Conservation (phyloP, 2,113 vertebrate genomes). For the Anseranas semipalmata region DNA sequence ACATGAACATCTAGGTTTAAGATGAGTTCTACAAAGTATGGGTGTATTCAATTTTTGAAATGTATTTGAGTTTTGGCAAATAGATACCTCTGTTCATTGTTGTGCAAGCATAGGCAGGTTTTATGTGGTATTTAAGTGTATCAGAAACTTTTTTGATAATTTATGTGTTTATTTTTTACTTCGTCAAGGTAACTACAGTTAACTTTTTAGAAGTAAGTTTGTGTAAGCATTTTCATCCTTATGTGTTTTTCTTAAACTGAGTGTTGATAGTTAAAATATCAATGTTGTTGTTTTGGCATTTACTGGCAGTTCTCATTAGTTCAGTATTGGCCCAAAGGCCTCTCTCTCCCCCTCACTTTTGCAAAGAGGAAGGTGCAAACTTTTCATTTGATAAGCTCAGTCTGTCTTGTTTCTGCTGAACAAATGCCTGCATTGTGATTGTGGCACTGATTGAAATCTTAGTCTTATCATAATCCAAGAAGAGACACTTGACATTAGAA, state of each 20-base stretch:
- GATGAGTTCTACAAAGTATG: background rate
- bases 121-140: constrained; percentile 23
- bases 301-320: background rate
- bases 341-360: background rate
- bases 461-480: background rate
- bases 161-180: background rate
- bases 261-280: background rate
- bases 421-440: background rate
- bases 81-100: background rate
- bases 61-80: constrained; percentile 16
- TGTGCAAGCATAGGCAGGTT: constrained; percentile 48
- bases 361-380: background rate
- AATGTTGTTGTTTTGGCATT: background rate
- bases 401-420: background rate
- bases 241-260: background rate
- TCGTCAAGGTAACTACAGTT: background rate
- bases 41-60: background rate
- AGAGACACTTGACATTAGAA: background rate
- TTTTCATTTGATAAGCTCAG: background rate
- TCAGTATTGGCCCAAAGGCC: background rate
- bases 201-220: background rate
- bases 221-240: background rate
- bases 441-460: background rate
- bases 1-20: background rate
- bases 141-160: constrained; percentile 35